Percentiles rank a stretch among this genome's conserved stretches.
phyloP scores from a whole-genome alignment of 2,888 invertebrate species.

The Cheilosia impressa region DNA sequence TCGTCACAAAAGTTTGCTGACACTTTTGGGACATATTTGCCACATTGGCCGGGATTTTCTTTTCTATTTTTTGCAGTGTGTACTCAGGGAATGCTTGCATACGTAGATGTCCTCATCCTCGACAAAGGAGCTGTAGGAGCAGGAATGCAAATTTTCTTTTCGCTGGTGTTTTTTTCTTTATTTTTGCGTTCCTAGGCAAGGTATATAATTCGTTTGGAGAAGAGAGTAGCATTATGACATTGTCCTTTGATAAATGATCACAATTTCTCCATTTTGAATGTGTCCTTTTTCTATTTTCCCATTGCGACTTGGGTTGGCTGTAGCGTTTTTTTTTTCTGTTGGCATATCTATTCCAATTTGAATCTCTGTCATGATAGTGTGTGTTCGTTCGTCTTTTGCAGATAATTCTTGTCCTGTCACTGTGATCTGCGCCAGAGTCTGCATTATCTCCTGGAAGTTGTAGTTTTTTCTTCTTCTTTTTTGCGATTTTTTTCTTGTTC shows the following conservation, averaged over 20 bases:
- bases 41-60: constrained; percentile 22
- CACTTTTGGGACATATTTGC: constrained; percentile 69
- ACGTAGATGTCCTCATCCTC: constrained; percentile 28
- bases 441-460: constrained; percentile 65
- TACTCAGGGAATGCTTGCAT: constrained; percentile 34
- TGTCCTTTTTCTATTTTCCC: constrained; percentile 34
- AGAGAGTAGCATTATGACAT: constrained; percentile 72
- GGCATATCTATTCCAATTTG: constrained; percentile 73
- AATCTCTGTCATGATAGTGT: constrained; percentile 73
- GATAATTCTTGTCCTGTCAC: constrained; percentile 75
- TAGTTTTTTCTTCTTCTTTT: constrained; percentile 14
- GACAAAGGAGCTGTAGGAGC: neutral
- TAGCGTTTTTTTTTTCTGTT: constrained; percentile 17
- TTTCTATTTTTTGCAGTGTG: constrained; percentile 20
- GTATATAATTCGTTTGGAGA: constrained; percentile 37
- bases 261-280: constrained; percentile 65
- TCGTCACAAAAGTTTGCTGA: constrained; percentile 58
- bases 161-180: neutral
- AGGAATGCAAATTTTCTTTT: constrained; percentile 63
- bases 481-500: constrained; percentile 29
- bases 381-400: constrained; percentile 71
- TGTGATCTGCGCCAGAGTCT: constrained; percentile 69
- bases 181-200: neutral
- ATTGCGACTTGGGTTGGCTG: constrained; percentile 20
- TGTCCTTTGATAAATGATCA: constrained; percentile 75